Percentiles rank a stretch among this genome's conserved stretches.
Conservation (phyloP, 2,113 vertebrate species). For the Centrocercus urophasianus region DNA sequence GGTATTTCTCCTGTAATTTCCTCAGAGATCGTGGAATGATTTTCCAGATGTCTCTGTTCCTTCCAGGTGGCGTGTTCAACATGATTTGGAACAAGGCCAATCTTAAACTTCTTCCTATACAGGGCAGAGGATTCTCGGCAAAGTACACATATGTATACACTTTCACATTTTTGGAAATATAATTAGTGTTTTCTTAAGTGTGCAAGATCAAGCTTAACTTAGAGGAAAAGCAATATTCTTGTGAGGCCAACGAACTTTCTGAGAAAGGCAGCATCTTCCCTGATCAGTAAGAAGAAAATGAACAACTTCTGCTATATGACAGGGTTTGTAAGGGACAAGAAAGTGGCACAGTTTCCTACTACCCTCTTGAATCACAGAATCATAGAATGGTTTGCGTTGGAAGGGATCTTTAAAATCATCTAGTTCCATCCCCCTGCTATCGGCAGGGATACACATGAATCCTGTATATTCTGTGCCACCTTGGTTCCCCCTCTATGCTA, state of each 20-base stretch:
- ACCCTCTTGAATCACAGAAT: not conserved
- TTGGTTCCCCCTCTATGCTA: not conserved
- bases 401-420: not conserved
- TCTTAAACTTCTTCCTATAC: constrained; percentile 1
- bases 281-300: not conserved
- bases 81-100: constrained; percentile 72
- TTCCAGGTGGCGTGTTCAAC: constrained; percentile 74
- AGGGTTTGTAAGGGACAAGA: not conserved
- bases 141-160: not conserved
- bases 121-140: not conserved
- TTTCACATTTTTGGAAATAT: not conserved
- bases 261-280: not conserved
- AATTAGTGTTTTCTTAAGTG: not conserved
- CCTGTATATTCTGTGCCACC: not conserved
- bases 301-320: not conserved
- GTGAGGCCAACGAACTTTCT: not conserved
- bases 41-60: constrained; percentile 76
- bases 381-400: no score
- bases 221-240: not conserved
- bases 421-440: not conserved
- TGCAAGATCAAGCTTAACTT: not conserved
- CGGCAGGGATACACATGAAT: no score
- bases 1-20: constrained; percentile 75
- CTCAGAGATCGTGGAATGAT: constrained; percentile 73
- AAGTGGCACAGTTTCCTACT: not conserved